Evolutionary conservation across 2,113 vertebrate genomes (phyloP).

Genomic region (Silurus asotus): DNA sequence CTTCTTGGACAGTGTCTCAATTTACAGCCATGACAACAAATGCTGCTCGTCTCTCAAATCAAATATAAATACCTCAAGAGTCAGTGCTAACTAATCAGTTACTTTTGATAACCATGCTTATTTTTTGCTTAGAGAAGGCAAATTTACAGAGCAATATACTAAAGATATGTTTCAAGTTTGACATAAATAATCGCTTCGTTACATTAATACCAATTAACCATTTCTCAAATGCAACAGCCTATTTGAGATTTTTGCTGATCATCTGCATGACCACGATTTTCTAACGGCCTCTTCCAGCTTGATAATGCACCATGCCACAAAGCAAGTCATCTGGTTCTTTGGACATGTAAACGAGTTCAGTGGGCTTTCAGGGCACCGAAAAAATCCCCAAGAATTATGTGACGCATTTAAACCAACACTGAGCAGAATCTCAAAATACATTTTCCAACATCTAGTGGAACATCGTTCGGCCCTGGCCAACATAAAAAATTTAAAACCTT

Average conservation of each 20-base stretch:
- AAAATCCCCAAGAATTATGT: not conserved
- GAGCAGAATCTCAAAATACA: not conserved
- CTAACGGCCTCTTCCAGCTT: not conserved
- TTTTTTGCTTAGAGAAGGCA: not conserved
- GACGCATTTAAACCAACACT: not conserved
- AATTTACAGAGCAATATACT: not conserved
- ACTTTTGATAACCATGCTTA: not conserved
- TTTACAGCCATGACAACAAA: not conserved
- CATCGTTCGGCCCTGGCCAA: too few relatives aligned
- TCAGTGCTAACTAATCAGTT: not conserved
- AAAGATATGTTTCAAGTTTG: not conserved
- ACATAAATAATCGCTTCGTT: not conserved
- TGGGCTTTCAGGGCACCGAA: not conserved
- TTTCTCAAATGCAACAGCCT: not conserved
- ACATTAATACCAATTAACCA: not conserved
- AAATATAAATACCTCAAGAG: not conserved
- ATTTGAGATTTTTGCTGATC: not conserved
- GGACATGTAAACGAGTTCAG: not conserved
- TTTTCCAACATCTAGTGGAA: not conserved
- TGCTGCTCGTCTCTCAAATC: not conserved
- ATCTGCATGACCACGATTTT: not conserved
- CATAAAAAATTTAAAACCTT: too few relatives aligned
- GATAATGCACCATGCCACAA: not conserved
- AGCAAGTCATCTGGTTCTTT: not conserved
- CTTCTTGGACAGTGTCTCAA: not conserved